Base-by-base conservation (phyloP, 2,113 vertebrate species). In the Reinhardtius hippoglossoides region DNA sequence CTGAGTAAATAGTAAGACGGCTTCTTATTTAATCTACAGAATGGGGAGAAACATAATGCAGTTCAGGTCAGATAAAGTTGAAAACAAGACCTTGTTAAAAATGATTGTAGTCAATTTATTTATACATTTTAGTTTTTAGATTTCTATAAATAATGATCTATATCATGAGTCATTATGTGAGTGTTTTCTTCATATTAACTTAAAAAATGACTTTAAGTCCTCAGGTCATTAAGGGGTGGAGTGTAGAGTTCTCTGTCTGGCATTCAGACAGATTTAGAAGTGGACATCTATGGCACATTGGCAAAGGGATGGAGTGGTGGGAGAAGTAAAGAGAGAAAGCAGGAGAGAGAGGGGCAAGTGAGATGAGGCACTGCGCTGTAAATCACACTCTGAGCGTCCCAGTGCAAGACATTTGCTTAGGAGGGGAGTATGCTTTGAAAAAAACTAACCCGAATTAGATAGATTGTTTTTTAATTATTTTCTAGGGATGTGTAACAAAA, bases 211-310 rank as follows among this genome's bases (percentile, higher is more conserved):
- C 23, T 26, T 42, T 3, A 24, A 15, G 14, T 76, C 18, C 58
- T 81, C 9, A 23, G 67, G 65, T 76, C 62, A 67, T 66, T 68
- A 44, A 67, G 57, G 76, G 80, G 67, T 67, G 78, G 77, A 87
- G 76, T 42, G 23, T 65, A 69, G 71, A 74, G 69, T 75, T 73
- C 68, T 82, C 76, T 37, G 67, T 78, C 83, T 86, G 80, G 80
- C 82, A 86, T 82, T 69, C 44, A 79, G 92, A 91, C 88, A 92
- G 85, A 93, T 92, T 92, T 94, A 93, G 90, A 92, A 82, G 84
- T 86, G 71, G 85, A 92, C 87, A 87, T 94, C 79, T 89, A 82
- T 46, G 69, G 86, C 78, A 76, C 50, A 83, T 75, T 86, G 79
- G 66, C 79, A 92, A 75, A 63, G 89, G 69, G 91, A 74, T 76